Evolutionary conservation across 2,113 vertebrate species (phyloP).

Genomic region (Trematocara zebra): DNA sequence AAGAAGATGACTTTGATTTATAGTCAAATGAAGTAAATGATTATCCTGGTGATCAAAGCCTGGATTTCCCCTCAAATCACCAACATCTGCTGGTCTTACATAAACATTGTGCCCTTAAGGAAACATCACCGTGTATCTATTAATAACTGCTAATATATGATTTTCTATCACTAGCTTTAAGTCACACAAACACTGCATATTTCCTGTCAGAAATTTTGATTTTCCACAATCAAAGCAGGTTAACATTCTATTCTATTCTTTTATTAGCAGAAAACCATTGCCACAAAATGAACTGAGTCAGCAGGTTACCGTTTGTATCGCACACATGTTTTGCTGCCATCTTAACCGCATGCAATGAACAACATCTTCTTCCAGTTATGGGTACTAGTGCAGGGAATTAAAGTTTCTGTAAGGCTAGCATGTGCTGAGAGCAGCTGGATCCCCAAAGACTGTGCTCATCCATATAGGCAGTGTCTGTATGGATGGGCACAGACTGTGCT

Average conservation of each 20-base stretch:
- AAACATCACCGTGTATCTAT: fast-evolving
- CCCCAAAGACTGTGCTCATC: not conserved
- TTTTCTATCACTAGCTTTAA: not conserved
- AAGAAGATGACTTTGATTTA: not conserved
- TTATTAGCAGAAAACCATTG: not conserved
- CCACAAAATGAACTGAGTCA: not conserved
- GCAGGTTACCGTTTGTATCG: not conserved
- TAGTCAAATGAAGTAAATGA: not conserved
- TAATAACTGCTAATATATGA: not conserved
- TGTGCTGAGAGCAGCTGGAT: not conserved
- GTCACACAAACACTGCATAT: not conserved
- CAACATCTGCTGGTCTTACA: not conserved
- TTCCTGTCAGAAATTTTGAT: not conserved
- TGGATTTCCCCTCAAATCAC: not conserved
- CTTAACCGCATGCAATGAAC: fast-evolving
- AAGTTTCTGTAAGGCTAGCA: not conserved
- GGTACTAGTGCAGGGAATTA: not conserved
- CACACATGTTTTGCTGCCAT: not conserved
- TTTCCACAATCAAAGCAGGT: not conserved
- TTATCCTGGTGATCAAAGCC: not conserved
- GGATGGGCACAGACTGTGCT: not conserved
- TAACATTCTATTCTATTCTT: not conserved
- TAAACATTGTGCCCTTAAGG: not conserved
- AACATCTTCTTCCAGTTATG: not conserved
- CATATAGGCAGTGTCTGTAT: not conserved